Evolutionary conservation across 2,797 vertebrate species (phyloP).

Genomic region (Chelonia mydas): DNA sequence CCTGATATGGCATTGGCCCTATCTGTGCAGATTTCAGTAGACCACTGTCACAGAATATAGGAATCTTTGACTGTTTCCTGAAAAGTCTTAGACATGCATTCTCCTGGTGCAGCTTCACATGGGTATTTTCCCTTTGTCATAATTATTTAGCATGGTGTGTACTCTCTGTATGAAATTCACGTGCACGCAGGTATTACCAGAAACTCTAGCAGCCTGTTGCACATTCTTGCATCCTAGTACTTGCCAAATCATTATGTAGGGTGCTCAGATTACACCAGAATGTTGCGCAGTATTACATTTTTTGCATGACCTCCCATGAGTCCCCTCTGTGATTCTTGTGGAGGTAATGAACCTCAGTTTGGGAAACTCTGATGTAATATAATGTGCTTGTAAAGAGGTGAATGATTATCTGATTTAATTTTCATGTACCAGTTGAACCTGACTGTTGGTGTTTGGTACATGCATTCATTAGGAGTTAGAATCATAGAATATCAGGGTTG

Average conservation of each 20-base stretch:
- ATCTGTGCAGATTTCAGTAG: too few relatives aligned
- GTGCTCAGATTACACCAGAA: too few relatives aligned
- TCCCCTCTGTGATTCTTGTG: background rate
- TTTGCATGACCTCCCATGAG: background rate
- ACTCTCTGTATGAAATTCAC: background rate
- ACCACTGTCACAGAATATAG: too few relatives aligned
- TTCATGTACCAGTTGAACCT: background rate
- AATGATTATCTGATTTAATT: background rate
- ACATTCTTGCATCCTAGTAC: background rate
- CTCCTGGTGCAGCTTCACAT: rapidly evolving
- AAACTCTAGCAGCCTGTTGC: background rate
- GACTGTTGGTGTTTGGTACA: background rate
- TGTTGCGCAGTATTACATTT: background rate
- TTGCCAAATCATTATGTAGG: rapidly evolving
- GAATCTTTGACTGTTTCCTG: background rate
- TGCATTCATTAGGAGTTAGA: background rate
- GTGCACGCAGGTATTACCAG: background rate
- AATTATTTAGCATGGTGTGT: background rate
- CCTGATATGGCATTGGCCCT: rapidly evolving
- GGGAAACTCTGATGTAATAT: background rate
- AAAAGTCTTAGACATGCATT: too few relatives aligned
- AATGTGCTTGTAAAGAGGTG: background rate
- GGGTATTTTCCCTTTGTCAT: rapidly evolving
- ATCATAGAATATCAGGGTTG: too few relatives aligned
- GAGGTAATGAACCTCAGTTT: background rate